Evolutionary conservation across 2,888 invertebrate genomes (phyloP), one percentile per base, ranked within the genome.

Genomic region (Diadegma fenestrale): DNA sequence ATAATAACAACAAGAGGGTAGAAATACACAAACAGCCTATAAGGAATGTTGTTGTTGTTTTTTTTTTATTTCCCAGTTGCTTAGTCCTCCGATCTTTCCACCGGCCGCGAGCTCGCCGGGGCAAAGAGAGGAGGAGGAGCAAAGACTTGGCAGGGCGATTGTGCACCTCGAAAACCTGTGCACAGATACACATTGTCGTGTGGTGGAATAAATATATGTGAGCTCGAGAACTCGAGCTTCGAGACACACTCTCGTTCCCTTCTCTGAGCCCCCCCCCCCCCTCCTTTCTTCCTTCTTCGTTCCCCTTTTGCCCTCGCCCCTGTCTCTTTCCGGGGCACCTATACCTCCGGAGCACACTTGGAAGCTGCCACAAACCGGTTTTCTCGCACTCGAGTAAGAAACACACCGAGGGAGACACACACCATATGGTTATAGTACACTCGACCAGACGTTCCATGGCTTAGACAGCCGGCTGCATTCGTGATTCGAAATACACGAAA

Each of bases 361-460:
- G 84, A 83, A 86, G 87, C 83, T 86, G 83, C 45, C 85, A 43
- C 48, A 84, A 88, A 88, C 88, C 88, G 88, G 88, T 88, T 87
- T 85, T 82, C 80, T 77, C 72, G 80, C 84, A 84, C 81, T 84
- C 81, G 77, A 86, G 80, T 54, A 79, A 84, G 81, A 84, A 81
- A 86, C 61, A 66, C 80, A 84, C 54, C 61, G 75, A 68, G 54
- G 58, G 69, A 71, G 54, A 81, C 41, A 68, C 41, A 68, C 78
- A 85, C 82, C 82, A 85, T 86, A 86, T 82, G 84, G 79, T 75
- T 87, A 87, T 84, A 85, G 88, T 88, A 73, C 45, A 78, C 87
- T 88, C 87, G 80, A 76, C 88, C 84, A 86, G 80, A 88, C 85
- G 80, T 61, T 58, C 61, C 77, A 83, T 73, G 69, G 71, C 77